Evolutionary conservation across 2,888 invertebrate species (phyloP), one percentile per base, ranked within the genome.

Genomic region (Therioaphis trifolii): DNA sequence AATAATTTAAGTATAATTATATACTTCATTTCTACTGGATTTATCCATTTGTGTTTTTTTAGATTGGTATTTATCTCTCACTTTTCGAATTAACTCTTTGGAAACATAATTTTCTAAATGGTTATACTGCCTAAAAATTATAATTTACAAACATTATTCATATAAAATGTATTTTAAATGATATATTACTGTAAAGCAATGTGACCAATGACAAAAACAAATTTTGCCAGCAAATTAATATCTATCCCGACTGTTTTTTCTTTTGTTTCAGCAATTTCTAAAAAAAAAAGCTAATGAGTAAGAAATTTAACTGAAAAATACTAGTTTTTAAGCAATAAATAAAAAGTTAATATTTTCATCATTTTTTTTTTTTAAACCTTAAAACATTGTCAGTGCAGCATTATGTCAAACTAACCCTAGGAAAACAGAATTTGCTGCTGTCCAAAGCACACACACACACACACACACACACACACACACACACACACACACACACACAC

Each of bases 21-120:
- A 63, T 52, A 85, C 85, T 29, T 84, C 84, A 0, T 93, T 90
- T 87, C 93, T 92, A 40, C 91, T 90, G 0, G 95, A 94, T 86
- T 93, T 92, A 88, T 94, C 94, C 12, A 27, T 27, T 43, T 79
- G 79, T 35, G 24, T 35, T 43, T 77, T 84, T 55, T 77, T 84
- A 18, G 74, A 18, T 55, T 86, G 85, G 66, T 85, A 85, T 85
- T 89, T 89, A 79, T 88, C 87, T 49, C 89, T 89, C 85, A 92
- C 91, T 11, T 94, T 90, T 84, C 92, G 90, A 88, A 94, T 94
- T 87, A 96, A 90, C 88, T 96, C 96, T 85, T 94, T 94, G 87
- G 96, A 95, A 5, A 97, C 92, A 86, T 91, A 92, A 43, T 93
- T 93, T 87, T 98, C 97, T 84, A 97, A 90, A 88, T 94, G 94